Conservation (phyloP, 2,113 vertebrate species). For the Bettongia penicillata region DNA sequence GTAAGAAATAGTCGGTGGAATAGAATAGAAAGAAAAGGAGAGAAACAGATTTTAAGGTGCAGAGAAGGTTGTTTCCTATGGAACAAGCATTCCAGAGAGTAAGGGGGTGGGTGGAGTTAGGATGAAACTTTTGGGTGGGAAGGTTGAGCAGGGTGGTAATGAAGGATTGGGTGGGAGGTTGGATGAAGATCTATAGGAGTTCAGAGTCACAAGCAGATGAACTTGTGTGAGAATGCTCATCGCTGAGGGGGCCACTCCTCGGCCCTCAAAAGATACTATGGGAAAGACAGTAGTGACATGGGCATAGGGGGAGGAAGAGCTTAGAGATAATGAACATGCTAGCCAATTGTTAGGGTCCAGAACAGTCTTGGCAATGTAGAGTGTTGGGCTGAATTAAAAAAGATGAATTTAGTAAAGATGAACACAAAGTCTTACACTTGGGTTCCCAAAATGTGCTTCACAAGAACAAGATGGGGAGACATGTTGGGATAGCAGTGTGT, state of each 20-base stretch:
- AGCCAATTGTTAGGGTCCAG: not conserved
- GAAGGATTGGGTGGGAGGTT: not conserved
- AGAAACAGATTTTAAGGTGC: too few species aligned
- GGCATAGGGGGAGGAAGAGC: not conserved
- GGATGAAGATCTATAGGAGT: not conserved
- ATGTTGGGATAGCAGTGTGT: not conserved
- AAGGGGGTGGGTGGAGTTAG: too few species aligned
- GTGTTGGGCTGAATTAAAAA: not conserved
- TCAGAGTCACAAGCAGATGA: not conserved
- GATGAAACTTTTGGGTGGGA: too few species aligned
- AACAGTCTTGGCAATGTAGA: too few species aligned
- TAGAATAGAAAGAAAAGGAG: too few species aligned
- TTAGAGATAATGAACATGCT: not conserved
- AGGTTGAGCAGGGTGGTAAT: too few species aligned
- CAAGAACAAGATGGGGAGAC: not conserved
- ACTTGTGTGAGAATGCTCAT: not conserved
- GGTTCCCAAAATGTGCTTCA: not conserved
- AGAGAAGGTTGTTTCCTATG: too few species aligned
- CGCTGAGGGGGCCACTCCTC: not conserved
- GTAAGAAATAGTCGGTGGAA: too few species aligned
- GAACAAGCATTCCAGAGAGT: too few species aligned
- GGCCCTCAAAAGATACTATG: not conserved
- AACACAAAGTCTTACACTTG: not conserved
- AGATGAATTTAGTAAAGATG: not conserved
- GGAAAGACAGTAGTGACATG: not conserved